phyloP scores from a whole-genome alignment of 2,888 invertebrate species.

The Heteromyza rotundicornis region DNA sequence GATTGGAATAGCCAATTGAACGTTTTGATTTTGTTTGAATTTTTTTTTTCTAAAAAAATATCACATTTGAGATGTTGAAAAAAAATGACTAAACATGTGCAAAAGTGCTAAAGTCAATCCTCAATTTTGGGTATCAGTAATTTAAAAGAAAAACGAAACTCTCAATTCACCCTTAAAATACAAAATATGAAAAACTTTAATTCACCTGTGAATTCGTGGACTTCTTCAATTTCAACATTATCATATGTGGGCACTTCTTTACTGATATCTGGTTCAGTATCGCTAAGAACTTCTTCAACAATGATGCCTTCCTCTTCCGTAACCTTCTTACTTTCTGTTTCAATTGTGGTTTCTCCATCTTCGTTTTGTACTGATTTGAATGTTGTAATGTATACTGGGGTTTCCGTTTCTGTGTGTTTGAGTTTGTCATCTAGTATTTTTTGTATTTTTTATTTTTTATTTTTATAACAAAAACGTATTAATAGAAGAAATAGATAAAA shows the following conservation, averaged over 20 bases:
- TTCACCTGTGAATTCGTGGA: conserved; percentile 59
- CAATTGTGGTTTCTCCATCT: conserved; percentile 56
- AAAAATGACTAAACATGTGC: no score
- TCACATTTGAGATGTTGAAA: no score
- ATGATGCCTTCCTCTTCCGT: conserved; percentile 58
- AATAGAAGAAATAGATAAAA: not conserved
- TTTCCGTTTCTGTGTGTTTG: conserved; percentile 54
- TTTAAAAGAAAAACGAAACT: no score
- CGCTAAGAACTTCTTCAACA: conserved; percentile 61
- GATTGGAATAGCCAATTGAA: no score
- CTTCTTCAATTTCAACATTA: conserved; percentile 58
- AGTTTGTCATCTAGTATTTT: conserved; percentile 47
- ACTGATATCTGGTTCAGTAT: conserved; percentile 51
- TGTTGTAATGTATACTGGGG: conserved; percentile 60
- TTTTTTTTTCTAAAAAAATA: no score
- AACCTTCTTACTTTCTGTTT: conserved; percentile 58
- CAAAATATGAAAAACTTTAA: conserved; percentile 31
- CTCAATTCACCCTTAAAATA: no score
- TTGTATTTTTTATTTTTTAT: conserved; percentile 31
- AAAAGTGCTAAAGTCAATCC: no score
- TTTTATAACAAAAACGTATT: conserved; percentile 16
- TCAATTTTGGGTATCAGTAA: no score
- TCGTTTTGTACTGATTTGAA: conserved; percentile 61
- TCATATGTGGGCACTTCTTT: conserved; percentile 43
- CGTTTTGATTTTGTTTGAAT: no score